phyloP scores from a whole-genome alignment of 2,888 invertebrate genomes.

The Cyaniris semiargus region DNA sequence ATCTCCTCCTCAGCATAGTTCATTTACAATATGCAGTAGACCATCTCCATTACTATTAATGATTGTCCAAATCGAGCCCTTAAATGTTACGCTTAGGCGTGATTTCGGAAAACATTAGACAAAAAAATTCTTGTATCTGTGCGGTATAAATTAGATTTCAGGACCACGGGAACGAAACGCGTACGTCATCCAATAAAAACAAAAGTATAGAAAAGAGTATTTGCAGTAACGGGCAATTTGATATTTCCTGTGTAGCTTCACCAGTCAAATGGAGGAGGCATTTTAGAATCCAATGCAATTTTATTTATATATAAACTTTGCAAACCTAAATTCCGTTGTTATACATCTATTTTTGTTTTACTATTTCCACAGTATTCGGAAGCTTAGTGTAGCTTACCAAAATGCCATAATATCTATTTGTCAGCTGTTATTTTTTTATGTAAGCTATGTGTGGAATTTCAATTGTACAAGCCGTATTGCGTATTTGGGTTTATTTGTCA shows the following conservation, averaged over 20 bases:
- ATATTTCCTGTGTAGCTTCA: too few species aligned
- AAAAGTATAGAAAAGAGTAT: too few species aligned
- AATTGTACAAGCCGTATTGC: not conserved
- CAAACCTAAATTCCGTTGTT: not conserved
- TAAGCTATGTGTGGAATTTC: not conserved
- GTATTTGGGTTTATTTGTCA: not conserved
- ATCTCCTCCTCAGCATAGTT: not conserved
- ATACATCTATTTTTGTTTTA: constrained; percentile 2
- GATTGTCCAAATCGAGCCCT: too few species aligned
- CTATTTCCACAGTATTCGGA: not conserved
- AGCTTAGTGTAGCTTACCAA: not conserved
- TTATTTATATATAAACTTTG: constrained; percentile 6
- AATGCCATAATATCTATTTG: not conserved
- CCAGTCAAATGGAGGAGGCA: not conserved
- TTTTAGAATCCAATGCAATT: not conserved
- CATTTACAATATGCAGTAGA: not conserved
- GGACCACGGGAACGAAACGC: too few species aligned
- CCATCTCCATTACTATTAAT: too few species aligned
- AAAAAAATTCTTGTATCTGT: too few species aligned
- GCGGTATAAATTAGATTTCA: too few species aligned
- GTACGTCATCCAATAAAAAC: too few species aligned
- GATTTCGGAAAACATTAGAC: too few species aligned
- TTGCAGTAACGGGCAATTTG: too few species aligned
- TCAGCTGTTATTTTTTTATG: constrained; percentile 1
- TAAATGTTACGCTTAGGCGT: too few species aligned